A percentile compares a stretch with the other conserved stretches of the same genome.
Evolutionary conservation across 2,797 vertebrate genomes (phyloP).

Genomic region (Triplophysa bombifrons): DNA sequence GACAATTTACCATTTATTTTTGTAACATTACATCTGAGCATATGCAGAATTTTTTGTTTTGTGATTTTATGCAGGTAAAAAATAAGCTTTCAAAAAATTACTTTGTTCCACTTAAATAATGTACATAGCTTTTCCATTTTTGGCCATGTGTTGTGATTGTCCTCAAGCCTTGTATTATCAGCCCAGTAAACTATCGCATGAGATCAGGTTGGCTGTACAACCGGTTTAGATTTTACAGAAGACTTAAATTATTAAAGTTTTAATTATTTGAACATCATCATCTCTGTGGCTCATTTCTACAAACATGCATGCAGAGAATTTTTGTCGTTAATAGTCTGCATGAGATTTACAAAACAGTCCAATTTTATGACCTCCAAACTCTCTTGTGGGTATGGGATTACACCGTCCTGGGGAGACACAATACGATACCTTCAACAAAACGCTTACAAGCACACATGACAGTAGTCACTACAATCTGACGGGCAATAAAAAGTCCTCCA

Average conservation of each 20-base stretch:
- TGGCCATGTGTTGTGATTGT: not conserved
- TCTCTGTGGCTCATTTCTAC: not conserved
- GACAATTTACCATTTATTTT: too few relatives aligned
- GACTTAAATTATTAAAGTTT: too few relatives aligned
- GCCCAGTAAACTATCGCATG: not conserved
- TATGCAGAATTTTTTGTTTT: too few relatives aligned
- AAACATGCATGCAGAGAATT: not conserved
- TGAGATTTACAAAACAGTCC: not conserved
- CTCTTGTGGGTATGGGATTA: not conserved
- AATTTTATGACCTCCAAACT: not conserved
- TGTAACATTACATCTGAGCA: too few relatives aligned
- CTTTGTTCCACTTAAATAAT: not conserved
- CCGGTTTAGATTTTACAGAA: too few relatives aligned
- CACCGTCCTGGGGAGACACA: not conserved
- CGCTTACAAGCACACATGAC: constrained; percentile 19
- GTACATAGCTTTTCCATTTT: not conserved
- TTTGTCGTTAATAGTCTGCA: not conserved
- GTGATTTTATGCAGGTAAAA: too few relatives aligned
- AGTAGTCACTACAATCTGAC: constrained; percentile 30
- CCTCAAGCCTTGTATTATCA: not conserved
- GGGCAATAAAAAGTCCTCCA: constrained; percentile 2
- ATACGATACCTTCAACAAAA: constrained; percentile 12
- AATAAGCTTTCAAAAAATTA: too few relatives aligned
- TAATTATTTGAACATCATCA: too few relatives aligned
- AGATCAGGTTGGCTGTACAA: too few relatives aligned